Conservation (phyloP, 2,113 vertebrate species). For the Callospermophilus lateralis region DNA sequence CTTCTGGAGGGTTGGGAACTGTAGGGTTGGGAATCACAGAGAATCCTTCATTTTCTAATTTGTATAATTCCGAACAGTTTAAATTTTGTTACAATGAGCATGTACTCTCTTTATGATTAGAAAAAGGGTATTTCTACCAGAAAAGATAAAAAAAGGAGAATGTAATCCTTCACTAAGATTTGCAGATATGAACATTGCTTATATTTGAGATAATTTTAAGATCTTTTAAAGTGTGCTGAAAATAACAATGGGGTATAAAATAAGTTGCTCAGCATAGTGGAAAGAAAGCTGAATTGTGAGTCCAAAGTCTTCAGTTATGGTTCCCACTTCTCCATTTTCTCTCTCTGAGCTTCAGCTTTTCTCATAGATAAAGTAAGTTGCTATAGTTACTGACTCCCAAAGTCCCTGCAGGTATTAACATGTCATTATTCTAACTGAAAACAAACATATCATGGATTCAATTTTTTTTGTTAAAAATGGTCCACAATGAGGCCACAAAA, state of each 20-base stretch:
- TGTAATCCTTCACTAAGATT: not conserved
- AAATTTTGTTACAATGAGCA: not conserved
- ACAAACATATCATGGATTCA: not conserved
- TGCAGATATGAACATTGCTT: not conserved
- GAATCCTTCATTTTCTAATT: not conserved
- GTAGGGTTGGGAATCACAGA: not conserved
- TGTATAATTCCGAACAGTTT: not conserved
- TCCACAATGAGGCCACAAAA: not conserved
- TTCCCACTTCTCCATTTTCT: not conserved
- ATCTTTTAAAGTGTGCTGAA: not conserved
- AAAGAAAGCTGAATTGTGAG: not conserved
- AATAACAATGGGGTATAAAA: not conserved
- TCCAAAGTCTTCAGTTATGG: not conserved
- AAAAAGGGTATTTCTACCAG: conserved; percentile 20
- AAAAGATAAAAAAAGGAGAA: not conserved
- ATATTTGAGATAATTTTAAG: not conserved
- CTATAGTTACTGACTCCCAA: not conserved
- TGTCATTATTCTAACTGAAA: conserved; percentile 31
- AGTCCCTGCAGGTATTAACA: not conserved
- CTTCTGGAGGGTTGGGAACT: not conserved
- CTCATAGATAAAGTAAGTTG: not conserved
- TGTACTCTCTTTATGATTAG: not conserved
- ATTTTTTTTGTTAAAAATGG: conserved; percentile 29
- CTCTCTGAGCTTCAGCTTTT: not conserved
- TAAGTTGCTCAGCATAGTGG: not conserved